Conservation (phyloP, 2,797 vertebrate species). For the Aulostomus chinensis region DNA sequence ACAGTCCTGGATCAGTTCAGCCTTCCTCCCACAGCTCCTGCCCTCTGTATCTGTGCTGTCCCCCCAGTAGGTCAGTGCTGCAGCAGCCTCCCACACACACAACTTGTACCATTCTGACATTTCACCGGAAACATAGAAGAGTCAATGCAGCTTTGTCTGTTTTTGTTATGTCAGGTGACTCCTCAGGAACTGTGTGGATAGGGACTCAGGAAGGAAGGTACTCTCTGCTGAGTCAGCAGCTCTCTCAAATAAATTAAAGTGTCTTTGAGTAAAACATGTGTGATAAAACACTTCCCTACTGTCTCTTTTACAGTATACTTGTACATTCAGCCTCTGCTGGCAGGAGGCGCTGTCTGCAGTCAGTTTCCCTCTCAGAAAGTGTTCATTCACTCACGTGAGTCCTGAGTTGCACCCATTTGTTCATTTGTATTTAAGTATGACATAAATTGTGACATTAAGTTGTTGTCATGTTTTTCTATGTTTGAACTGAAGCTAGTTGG, state of each 20-base stretch:
- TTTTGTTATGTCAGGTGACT: slow-evolving; percentile 66
- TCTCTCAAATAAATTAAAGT: slow-evolving; percentile 4
- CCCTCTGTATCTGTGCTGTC: slow-evolving; percentile 81
- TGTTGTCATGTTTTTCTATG: no score
- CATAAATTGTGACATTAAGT: not conserved
- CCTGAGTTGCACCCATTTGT: not conserved
- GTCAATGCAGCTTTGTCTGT: no score
- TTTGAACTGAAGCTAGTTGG: no score
- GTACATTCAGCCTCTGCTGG: slow-evolving; percentile 75
- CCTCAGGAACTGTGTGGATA: slow-evolving; percentile 85
- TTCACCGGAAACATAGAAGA: slow-evolving; percentile 16
- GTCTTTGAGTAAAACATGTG: not conserved
- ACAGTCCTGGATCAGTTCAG: slow-evolving; percentile 86
- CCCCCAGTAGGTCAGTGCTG: slow-evolving; percentile 79
- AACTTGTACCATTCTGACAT: not conserved
- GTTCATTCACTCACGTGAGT: slow-evolving; percentile 85
- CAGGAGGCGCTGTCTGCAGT: slow-evolving; percentile 78
- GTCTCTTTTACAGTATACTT: slow-evolving; percentile 74
- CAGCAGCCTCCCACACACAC: not conserved
- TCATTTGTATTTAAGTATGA: not conserved
- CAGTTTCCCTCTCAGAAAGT: slow-evolving; percentile 79
- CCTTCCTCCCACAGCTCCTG: slow-evolving; percentile 80
- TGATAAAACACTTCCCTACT: not conserved
- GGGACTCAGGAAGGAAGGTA: slow-evolving; percentile 90
- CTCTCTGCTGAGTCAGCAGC: slow-evolving; percentile 32